phyloP scores from a whole-genome alignment of 1,140 invertebrate genomes.

The Polypedilum pembai region DNA sequence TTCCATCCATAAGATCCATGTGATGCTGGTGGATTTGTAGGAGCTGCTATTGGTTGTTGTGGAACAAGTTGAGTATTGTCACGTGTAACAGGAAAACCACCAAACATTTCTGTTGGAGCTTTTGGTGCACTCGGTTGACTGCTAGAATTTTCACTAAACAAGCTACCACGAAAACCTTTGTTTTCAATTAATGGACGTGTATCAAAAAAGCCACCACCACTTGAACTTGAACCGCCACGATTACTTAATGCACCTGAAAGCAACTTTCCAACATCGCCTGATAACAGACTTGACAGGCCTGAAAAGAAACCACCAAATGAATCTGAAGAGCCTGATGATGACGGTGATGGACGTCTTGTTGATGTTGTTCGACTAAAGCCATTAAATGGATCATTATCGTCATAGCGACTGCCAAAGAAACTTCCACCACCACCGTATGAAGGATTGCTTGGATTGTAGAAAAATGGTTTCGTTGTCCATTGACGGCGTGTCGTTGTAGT shows the following conservation, averaged over 20 bases:
- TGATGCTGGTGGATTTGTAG: background rate
- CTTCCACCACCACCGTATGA: background rate
- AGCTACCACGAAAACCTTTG: background rate
- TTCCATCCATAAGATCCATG: constrained; percentile 7
- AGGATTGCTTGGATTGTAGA: constrained; percentile 5
- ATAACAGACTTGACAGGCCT: background rate
- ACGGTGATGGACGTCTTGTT: constrained; percentile 15
- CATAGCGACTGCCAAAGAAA: constrained; percentile 3
- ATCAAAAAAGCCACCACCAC: constrained; percentile 6
- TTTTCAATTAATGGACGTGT: constrained; percentile 24
- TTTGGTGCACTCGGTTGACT: background rate
- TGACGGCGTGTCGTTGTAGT: constrained; percentile 14
- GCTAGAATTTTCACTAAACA: background rate
- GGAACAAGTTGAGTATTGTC: background rate
- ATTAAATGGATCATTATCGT: background rate
- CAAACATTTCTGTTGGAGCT: background rate
- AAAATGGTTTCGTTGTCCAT: background rate
- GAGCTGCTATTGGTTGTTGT: background rate
- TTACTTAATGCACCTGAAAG: background rate
- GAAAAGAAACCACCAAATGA: background rate
- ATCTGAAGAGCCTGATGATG: background rate
- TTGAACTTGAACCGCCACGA: background rate
- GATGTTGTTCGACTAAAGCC: background rate
- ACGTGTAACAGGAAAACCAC: background rate
- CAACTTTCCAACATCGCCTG: background rate